phyloP scores from a whole-genome alignment of 2,797 vertebrate species.

The Cottoperca gobio region DNA sequence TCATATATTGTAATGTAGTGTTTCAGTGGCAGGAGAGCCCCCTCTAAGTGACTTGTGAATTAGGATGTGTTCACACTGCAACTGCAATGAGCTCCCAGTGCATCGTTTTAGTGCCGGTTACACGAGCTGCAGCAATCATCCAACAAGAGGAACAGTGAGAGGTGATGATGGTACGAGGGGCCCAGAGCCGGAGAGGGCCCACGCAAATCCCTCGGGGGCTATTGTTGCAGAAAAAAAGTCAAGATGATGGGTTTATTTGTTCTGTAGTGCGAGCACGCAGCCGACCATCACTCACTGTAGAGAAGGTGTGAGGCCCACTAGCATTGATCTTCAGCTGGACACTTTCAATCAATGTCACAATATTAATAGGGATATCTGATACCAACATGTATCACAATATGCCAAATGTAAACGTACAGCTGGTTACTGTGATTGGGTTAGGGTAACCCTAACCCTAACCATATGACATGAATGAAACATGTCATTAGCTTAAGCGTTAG shows the following conservation, averaged over 20 bases:
- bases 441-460: too few relatives aligned
- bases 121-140: constrained; percentile 28
- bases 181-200: constrained; percentile 23
- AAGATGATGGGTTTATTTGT: constrained; percentile 21
- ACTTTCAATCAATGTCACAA: too few relatives aligned
- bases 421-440: not conserved
- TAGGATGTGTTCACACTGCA: constrained; percentile 34
- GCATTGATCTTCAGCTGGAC: not conserved
- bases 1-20: constrained; percentile 88
- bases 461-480: too few relatives aligned
- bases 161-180: constrained; percentile 40
- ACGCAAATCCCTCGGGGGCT: not conserved
- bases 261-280: not conserved
- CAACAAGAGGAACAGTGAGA: constrained; percentile 27
- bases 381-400: rapidly evolving
- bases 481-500: not conserved
- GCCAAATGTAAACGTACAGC: not conserved
- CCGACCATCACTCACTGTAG: not conserved
- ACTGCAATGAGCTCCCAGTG: constrained; percentile 27
- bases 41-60: constrained; percentile 54
- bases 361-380: not conserved
- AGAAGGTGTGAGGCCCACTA: not conserved
- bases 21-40: constrained; percentile 70
- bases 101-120: constrained; percentile 44
- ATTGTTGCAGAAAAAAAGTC: not conserved